These are phyloP conservation scores for Notolepis coatsorum DNA, from an alignment of 2,797 vertebrate species.

Conservation along the genomic window DNA sequence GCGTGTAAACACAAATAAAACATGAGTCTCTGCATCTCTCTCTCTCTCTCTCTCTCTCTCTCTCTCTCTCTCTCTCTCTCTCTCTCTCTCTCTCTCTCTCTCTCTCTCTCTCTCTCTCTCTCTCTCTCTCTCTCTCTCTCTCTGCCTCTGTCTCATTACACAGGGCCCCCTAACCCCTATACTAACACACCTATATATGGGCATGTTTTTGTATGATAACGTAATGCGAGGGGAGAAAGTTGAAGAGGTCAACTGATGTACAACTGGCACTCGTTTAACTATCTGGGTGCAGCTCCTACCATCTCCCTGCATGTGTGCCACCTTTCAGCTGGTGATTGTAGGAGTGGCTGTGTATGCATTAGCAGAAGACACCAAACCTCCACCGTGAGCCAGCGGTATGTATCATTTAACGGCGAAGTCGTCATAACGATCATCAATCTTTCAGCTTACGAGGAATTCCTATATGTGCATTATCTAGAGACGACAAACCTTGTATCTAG, in stretches of 20 bases:
- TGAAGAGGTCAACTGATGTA: constrained; percentile 39
- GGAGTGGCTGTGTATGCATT: too few species aligned
- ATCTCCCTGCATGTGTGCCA: too few species aligned
- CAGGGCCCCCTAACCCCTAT: neutral
- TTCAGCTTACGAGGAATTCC: too few species aligned
- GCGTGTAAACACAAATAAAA: too few species aligned
- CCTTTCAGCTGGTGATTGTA: too few species aligned
- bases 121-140: neutral
- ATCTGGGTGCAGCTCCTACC: neutral
- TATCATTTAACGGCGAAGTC: too few species aligned
- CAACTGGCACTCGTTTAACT: constrained; percentile 8
- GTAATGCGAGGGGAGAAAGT: constrained; percentile 28
- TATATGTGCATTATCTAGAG: too few species aligned
- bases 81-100: neutral
- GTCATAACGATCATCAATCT: too few species aligned
- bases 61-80: neutral
- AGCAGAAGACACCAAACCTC: too few species aligned
- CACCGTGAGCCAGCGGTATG: too few species aligned
- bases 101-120: neutral
- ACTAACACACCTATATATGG: constrained; percentile 26
- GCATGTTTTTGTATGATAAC: constrained; percentile 28
- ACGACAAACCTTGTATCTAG: too few species aligned
- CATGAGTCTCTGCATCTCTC: too few species aligned
- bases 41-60: constrained; percentile 13
- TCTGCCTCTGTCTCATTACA: neutral